These are phyloP conservation scores for Chaetura pelagica DNA, from an alignment of 2,113 vertebrate genomes.

Conservation along the genomic window DNA sequence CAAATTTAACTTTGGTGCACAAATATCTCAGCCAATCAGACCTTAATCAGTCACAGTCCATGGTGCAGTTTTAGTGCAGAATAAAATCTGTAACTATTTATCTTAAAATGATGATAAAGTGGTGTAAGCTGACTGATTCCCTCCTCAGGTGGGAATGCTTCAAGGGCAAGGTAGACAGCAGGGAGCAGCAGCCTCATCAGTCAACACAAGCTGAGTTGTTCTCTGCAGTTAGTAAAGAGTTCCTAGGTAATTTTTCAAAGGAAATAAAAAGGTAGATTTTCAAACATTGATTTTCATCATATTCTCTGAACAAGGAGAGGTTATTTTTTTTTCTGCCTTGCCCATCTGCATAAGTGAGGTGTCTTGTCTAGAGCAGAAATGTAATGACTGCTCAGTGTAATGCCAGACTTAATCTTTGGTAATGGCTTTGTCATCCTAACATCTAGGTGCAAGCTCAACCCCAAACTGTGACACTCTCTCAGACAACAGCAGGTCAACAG, in stretches of 20 bases:
- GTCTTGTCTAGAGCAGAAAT: background rate
- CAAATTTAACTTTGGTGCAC: background rate
- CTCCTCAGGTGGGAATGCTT: background rate
- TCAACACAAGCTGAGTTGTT: background rate
- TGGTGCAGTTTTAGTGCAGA: background rate
- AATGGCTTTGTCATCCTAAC: background rate
- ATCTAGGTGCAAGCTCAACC: constrained; percentile 83
- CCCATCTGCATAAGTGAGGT: background rate
- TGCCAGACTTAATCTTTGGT: background rate
- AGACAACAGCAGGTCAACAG: constrained; percentile 77
- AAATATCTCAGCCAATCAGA: background rate
- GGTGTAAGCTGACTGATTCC: background rate
- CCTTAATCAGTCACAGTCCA: background rate
- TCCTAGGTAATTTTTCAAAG: background rate
- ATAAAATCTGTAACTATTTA: background rate
- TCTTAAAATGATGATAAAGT: background rate
- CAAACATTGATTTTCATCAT: background rate
- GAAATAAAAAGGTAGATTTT: background rate
- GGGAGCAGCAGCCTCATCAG: background rate
- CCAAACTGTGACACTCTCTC: constrained; percentile 86
- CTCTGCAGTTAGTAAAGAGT: background rate
- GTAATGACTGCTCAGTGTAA: background rate
- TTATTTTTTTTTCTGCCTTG: background rate
- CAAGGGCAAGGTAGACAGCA: background rate
- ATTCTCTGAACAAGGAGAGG: background rate